These are phyloP conservation scores for Cyrtorhinus lividipennis DNA, from an alignment of 1,140 invertebrate genomes.

Conservation along the genomic window DNA sequence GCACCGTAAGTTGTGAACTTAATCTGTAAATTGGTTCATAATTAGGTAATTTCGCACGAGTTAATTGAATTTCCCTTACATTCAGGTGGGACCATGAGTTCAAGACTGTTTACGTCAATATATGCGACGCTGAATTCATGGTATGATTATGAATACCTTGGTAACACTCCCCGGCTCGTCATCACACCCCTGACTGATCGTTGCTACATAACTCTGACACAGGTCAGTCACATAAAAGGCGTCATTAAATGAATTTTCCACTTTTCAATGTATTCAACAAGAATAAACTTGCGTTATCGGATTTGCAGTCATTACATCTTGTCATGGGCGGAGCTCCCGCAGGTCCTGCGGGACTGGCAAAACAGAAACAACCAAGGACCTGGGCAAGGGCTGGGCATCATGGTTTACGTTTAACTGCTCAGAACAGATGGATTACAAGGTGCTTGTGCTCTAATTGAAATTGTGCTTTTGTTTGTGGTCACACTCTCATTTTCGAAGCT, in stretches of 20 bases:
- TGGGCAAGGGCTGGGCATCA: slow-evolving; percentile 74
- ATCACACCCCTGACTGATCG: slow-evolving; percentile 75
- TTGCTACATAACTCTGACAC: slow-evolving; percentile 81
- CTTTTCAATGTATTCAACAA: no score
- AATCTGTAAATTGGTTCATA: neutral
- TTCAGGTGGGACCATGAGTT: slow-evolving; percentile 60
- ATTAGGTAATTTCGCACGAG: no score
- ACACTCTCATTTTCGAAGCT: neutral
- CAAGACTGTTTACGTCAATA: slow-evolving; percentile 79
- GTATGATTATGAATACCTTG: no score
- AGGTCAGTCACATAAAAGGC: no score
- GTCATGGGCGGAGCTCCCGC: slow-evolving; percentile 81
- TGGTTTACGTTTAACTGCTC: slow-evolving; percentile 96
- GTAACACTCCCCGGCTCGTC: no score
- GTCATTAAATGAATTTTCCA: no score
- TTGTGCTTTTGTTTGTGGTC: neutral
- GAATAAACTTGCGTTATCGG: neutral
- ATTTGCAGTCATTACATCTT: slow-evolving; percentile 58
- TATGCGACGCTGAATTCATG: slow-evolving; percentile 73
- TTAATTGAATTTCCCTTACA: no score
- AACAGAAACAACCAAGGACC: no score
- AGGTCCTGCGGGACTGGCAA: slow-evolving; percentile 75
- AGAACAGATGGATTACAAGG: slow-evolving; percentile 90
- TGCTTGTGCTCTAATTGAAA: slow-evolving; percentile 19
- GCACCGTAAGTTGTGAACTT: slow-evolving; percentile 40